phyloP scores from a whole-genome alignment of 2,797 vertebrate genomes.

The Phoebastria nigripes region DNA sequence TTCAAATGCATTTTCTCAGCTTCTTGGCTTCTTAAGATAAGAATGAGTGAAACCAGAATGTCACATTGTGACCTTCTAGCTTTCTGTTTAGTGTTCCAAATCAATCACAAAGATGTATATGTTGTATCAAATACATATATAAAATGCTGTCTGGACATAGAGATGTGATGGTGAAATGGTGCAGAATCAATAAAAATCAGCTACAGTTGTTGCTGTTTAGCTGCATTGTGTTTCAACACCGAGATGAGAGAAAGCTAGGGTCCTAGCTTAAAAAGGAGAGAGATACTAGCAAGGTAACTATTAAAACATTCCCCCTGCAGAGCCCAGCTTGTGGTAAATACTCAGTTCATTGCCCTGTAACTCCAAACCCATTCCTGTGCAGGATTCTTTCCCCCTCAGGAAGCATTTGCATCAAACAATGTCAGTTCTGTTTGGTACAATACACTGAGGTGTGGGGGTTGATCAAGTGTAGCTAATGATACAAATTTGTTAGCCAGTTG shows the following conservation, averaged over 20 bases:
- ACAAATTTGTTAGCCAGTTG: neutral
- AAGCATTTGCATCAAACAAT: neutral
- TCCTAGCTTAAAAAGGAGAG: neutral
- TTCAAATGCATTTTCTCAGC: neutral
- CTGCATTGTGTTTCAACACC: neutral
- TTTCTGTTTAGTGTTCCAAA: constrained; percentile 19
- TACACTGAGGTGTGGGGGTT: neutral
- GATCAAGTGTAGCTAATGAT: neutral
- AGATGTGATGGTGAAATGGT: neutral
- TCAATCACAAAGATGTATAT: constrained; percentile 31
- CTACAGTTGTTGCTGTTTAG: neutral
- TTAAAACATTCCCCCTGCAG: neutral
- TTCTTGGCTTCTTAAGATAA: neutral
- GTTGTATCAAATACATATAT: constrained; percentile 35
- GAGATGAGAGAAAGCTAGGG: neutral
- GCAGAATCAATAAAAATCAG: constrained; percentile 38
- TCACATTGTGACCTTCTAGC: neutral
- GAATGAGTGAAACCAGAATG: neutral
- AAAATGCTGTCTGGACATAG: neutral
- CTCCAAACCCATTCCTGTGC: neutral
- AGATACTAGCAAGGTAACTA: neutral
- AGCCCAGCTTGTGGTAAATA: neutral
- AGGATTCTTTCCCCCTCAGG: neutral
- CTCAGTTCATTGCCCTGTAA: neutral
- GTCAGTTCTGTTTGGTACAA: neutral